phyloP scores from a whole-genome alignment of 2,888 invertebrate species.

The Tinea trinotella region DNA sequence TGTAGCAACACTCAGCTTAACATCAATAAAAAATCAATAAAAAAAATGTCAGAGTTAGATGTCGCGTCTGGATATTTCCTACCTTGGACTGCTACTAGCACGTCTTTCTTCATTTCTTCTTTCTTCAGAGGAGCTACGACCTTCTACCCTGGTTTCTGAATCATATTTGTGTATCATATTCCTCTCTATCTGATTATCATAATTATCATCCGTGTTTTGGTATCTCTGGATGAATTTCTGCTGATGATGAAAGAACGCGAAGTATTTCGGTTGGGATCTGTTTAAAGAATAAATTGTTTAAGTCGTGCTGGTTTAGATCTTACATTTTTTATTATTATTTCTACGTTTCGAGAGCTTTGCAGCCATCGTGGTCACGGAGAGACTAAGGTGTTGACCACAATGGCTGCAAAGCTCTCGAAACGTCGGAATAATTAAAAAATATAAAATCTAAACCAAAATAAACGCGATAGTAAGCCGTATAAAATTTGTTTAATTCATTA shows the following conservation, averaged over 20 bases:
- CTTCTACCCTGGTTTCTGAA: conserved; percentile 9
- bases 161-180: conserved; percentile 55
- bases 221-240: conserved; percentile 52
- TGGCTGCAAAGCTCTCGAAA: too few species aligned
- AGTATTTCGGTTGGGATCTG: conserved; percentile 44
- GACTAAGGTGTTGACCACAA: too few species aligned
- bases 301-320: background rate
- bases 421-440: too few species aligned
- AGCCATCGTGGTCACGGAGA: too few species aligned
- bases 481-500: too few species aligned
- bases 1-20: too few species aligned
- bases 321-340: too few species aligned
- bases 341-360: too few species aligned
- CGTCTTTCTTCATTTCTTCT: background rate
- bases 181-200: conserved; percentile 58
- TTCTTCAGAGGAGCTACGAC: conserved; percentile 25
- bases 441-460: too few species aligned
- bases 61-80: conserved; percentile 19
- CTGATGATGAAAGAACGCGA: conserved; percentile 49
- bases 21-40: too few species aligned
- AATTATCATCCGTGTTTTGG: conserved; percentile 41
- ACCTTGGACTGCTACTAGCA: conserved; percentile 38
- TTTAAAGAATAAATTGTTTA: background rate
- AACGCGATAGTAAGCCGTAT: too few species aligned
- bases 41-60: too few species aligned